Evolutionary conservation across 2,113 vertebrate species (phyloP).

Genomic region (Cyphomyrus plagiostoma): DNA sequence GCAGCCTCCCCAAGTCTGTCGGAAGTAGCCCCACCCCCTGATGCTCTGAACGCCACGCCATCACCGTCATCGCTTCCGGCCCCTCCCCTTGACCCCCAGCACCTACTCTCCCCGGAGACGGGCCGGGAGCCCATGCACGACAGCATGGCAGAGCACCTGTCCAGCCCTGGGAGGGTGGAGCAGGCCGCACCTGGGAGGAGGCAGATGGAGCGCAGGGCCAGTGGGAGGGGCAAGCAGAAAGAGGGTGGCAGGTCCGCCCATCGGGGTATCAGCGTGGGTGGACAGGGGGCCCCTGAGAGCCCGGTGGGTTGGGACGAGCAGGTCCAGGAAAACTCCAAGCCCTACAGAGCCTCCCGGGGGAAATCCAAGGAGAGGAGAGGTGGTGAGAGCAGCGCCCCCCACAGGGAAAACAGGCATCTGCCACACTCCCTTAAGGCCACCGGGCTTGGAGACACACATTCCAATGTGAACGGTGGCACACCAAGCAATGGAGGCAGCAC

Average conservation of each 20-base stretch:
- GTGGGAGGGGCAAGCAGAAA: conserved; percentile 61
- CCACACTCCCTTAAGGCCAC: conserved; percentile 50
- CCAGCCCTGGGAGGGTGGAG: conserved; percentile 73
- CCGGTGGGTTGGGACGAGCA: conserved; percentile 51
- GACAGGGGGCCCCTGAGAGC: conserved; percentile 52
- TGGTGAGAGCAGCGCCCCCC: conserved; percentile 43
- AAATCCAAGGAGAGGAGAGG: conserved; percentile 66
- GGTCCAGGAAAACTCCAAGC: conserved; percentile 54
- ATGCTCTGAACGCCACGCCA: conserved; percentile 77
- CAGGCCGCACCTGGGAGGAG: conserved; percentile 61
- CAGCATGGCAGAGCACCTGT: conserved; percentile 69
- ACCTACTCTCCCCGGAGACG: conserved; percentile 74
- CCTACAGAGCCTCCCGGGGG: conserved; percentile 62
- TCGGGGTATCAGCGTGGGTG: conserved; percentile 56
- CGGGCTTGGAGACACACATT: conserved; percentile 43
- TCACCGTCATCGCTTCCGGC: conserved; percentile 86
- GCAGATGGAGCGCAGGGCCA: conserved; percentile 54
- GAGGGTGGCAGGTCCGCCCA: conserved; percentile 74
- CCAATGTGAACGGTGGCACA: conserved; percentile 59
- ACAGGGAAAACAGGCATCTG: conserved; percentile 52
- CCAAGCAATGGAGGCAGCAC: conserved; percentile 48
- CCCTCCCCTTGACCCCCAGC: conserved; percentile 80
- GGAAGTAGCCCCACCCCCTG: conserved; percentile 85
- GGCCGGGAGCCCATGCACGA: conserved; percentile 75
- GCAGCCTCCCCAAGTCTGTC: conserved; percentile 90